Conservation (phyloP, 2,888 invertebrate genomes). For the Tachina grossa region DNA sequence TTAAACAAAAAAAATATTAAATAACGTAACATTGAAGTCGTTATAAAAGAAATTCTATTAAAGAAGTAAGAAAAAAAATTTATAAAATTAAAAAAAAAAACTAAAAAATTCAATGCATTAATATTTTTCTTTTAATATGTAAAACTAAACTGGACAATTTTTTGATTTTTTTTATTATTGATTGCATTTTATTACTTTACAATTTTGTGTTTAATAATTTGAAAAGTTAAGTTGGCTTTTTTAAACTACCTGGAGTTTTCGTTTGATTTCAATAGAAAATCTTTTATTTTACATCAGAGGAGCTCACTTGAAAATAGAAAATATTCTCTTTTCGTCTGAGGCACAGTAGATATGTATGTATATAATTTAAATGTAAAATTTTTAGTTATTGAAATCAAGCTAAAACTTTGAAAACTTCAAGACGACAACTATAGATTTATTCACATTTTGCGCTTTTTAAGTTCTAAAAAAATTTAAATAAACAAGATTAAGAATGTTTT, state of each 20-base stretch:
- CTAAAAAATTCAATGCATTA: not conserved
- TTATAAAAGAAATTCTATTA: constrained; percentile 60
- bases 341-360: no score
- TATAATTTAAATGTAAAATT: no score
- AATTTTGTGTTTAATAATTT: not conserved
- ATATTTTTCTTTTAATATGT: constrained; percentile 1
- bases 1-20: constrained; percentile 54
- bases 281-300: no score
- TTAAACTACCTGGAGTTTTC: no score
- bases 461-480: not conserved
- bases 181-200: not conserved
- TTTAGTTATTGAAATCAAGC: no score
- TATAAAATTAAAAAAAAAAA: constrained; percentile 2
- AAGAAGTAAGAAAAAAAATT: constrained; percentile 43
- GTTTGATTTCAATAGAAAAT: no score
- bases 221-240: not conserved
- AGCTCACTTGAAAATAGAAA: no score
- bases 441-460: constrained; percentile 35
- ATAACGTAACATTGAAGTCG: constrained; percentile 53
- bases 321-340: no score
- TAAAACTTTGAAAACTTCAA: no score
- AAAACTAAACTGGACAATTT: not conserved
- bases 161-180: no score
- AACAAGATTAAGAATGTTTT: constrained; percentile 47
- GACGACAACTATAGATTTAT: not conserved